Evolutionary conservation across 2,113 vertebrate species (phyloP).

Genomic region (Mormyrus iriodes): DNA sequence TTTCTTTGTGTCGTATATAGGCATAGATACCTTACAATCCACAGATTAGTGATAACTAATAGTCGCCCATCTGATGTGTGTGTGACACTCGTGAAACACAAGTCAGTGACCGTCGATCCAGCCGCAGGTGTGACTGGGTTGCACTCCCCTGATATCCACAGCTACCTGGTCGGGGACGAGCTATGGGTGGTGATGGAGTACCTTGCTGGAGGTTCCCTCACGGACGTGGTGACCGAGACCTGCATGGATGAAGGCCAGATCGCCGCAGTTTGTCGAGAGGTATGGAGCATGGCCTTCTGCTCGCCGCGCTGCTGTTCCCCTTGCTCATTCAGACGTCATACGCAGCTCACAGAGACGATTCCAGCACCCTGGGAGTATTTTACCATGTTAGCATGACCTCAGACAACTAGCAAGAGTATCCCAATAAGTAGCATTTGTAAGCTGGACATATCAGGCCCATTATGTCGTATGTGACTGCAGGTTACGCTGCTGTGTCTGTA

Average conservation of each 20-base stretch:
- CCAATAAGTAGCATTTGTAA: neutral
- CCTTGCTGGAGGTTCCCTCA: constrained; percentile 91
- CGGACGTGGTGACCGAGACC: constrained; percentile 95
- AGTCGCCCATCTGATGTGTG: neutral
- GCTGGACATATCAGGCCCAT: neutral
- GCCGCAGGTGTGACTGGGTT: neutral
- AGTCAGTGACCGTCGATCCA: neutral
- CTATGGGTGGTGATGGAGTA: constrained; percentile 99
- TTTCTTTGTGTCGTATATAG: neutral
- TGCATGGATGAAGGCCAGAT: constrained; percentile 99
- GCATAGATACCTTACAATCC: neutral
- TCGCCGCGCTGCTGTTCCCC: neutral
- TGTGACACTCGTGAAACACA: neutral
- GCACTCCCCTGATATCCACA: constrained; percentile 35
- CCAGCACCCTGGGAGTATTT: neutral
- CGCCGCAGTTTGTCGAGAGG: constrained; percentile 96
- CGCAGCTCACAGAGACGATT: neutral
- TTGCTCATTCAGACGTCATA: neutral
- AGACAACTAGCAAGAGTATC: neutral
- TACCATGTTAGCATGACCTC: neutral
- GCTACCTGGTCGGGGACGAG: constrained; percentile 95
- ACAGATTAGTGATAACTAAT: neutral
- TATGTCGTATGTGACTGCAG: neutral
- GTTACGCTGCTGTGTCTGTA: neutral
- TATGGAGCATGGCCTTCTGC: constrained; percentile 47